Percentiles rank a stretch among this genome's conserved stretches.
Conservation (phyloP, 2,888 invertebrate genomes). For the Campoplex capitator region DNA sequence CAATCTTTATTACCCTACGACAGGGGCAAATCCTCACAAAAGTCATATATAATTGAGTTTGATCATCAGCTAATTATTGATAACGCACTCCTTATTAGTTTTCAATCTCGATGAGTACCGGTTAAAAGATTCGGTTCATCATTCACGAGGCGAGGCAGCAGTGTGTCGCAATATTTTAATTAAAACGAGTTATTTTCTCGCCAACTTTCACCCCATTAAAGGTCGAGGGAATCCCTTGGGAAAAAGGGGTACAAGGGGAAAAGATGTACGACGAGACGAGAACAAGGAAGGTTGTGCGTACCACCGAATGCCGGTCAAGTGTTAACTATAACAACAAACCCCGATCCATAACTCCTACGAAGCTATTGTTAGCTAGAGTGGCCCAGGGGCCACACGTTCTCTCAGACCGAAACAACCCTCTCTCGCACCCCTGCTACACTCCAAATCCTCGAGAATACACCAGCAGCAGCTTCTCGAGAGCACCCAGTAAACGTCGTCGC, state of each 20-base stretch:
- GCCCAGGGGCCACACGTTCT: slow-evolving; percentile 36
- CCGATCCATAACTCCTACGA: slow-evolving; percentile 71
- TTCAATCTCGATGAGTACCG: background rate
- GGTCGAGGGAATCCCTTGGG: slow-evolving; percentile 56
- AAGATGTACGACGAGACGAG: slow-evolving; percentile 15
- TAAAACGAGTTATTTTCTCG: slow-evolving; percentile 58
- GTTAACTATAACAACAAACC: slow-evolving; percentile 79
- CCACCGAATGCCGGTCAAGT: slow-evolving; percentile 76
- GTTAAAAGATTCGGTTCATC: background rate
- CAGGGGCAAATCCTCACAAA: background rate
- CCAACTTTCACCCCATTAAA: slow-evolving; percentile 52
- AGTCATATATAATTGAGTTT: background rate
- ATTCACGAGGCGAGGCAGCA: background rate
- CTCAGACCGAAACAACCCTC: slow-evolving; percentile 51
- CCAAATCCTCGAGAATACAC: slow-evolving; percentile 25
- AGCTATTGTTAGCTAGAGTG: slow-evolving; percentile 59
- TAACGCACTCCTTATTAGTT: background rate
- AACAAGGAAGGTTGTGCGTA: slow-evolving; percentile 46
- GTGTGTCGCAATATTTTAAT: slow-evolving; percentile 51
- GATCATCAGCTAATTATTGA: background rate
- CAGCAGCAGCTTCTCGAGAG: slow-evolving; percentile 13
- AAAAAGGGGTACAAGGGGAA: slow-evolving; percentile 60
- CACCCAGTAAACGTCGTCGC: background rate
- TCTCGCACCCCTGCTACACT: slow-evolving; percentile 38
- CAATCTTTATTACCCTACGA: background rate